Evolutionary conservation across 2,797 vertebrate species (phyloP).

Genomic region (Euphonia xanthogaster): DNA sequence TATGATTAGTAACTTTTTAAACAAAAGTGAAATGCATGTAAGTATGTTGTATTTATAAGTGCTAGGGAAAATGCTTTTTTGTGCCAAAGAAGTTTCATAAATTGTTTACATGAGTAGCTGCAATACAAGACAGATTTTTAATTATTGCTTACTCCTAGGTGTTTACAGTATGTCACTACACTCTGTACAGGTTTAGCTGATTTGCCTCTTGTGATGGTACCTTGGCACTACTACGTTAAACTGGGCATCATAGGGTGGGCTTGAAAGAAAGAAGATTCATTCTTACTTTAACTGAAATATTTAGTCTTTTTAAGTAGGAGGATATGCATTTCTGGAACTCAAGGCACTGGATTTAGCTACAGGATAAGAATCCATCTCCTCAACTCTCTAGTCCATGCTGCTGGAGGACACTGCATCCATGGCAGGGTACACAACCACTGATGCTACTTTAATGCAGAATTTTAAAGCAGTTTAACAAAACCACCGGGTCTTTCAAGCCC

Average conservation of each 20-base stretch:
- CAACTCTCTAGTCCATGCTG: background rate
- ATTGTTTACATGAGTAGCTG: conserved; percentile 69
- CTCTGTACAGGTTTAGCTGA: background rate
- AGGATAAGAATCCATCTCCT: background rate
- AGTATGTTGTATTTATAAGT: conserved; percentile 44
- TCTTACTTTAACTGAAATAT: background rate
- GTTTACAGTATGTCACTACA: conserved; percentile 34
- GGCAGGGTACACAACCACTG: background rate
- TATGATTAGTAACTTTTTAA: conserved; percentile 51
- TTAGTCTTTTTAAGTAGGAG: background rate
- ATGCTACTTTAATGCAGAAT: background rate
- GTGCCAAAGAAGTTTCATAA: conserved; percentile 74
- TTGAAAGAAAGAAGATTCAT: background rate
- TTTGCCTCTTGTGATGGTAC: conserved; percentile 28
- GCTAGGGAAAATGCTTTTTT: conserved; percentile 65
- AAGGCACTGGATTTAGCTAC: background rate
- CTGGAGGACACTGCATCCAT: background rate
- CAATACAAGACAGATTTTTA: conserved; percentile 43
- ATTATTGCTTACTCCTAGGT: conserved; percentile 41
- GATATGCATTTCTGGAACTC: background rate
- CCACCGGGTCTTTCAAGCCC: background rate
- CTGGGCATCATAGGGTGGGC: background rate
- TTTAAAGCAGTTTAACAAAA: conserved; percentile 1
- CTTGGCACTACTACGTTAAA: conserved; percentile 9
- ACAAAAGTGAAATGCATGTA: conserved; percentile 39